phyloP scores from a whole-genome alignment of 1,140 invertebrate genomes.

The Drosophila pandora region DNA sequence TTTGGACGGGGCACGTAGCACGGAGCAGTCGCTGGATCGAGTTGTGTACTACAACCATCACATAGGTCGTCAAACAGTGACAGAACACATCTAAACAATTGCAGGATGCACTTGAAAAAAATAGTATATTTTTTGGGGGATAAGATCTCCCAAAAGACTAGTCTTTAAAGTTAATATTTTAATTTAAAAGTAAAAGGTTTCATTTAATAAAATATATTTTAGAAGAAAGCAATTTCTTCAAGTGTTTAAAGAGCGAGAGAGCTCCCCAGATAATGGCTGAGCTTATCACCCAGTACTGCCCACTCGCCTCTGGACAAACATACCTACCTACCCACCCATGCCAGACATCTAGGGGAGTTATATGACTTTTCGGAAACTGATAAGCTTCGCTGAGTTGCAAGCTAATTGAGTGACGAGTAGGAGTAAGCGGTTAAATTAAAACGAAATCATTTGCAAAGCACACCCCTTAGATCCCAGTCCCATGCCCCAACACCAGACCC shows the following conservation, averaged over 20 bases:
- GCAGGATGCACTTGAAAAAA: slow-evolving; percentile 13
- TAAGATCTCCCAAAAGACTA: background rate
- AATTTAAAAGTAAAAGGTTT: background rate
- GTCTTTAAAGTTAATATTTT: too few relatives aligned
- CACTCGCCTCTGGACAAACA: slow-evolving; percentile 18
- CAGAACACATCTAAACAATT: slow-evolving; percentile 22
- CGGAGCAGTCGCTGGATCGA: slow-evolving; percentile 68
- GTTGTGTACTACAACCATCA: slow-evolving; percentile 71
- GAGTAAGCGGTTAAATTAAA: slow-evolving; percentile 73
- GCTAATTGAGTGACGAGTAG: slow-evolving; percentile 69
- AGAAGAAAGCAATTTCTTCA: background rate
- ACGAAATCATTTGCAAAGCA: slow-evolving; percentile 78
- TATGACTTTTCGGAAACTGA: slow-evolving; percentile 76
- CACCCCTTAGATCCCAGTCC: slow-evolving; percentile 34
- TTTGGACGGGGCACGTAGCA: slow-evolving; percentile 69
- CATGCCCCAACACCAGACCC: slow-evolving; percentile 1
- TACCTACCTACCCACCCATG: background rate
- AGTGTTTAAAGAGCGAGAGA: slow-evolving; percentile 12
- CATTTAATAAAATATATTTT: too few relatives aligned
- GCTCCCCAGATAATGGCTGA: slow-evolving; percentile 47
- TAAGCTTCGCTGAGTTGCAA: slow-evolving; percentile 54
- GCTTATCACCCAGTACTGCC: slow-evolving; percentile 50
- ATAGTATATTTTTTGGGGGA: background rate
- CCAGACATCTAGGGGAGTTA: slow-evolving; percentile 38
- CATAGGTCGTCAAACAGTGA: slow-evolving; percentile 65